Evolutionary conservation across 2,113 vertebrate species (phyloP).

Genomic region (Pithys albifrons): DNA sequence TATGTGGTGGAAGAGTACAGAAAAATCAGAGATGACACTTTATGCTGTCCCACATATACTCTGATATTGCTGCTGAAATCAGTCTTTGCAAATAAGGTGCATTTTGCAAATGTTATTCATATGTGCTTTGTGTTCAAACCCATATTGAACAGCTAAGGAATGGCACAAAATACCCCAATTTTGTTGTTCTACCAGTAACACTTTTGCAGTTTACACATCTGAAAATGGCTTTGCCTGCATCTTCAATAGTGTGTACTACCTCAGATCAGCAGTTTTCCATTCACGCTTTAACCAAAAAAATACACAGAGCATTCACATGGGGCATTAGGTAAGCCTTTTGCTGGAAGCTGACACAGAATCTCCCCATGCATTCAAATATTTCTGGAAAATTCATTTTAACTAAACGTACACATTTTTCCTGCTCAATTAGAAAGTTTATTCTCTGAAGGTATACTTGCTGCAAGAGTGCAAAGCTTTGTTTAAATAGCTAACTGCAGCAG

Average conservation of each 20-base stretch:
- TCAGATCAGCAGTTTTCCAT: slow-evolving; percentile 47
- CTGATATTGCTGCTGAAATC: not conserved
- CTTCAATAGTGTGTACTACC: not conserved
- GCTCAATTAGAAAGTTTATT: not conserved
- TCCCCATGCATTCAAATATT: not conserved
- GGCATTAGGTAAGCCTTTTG: slow-evolving; percentile 15
- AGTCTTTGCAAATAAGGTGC: not conserved
- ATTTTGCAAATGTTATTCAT: not conserved
- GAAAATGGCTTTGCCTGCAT: slow-evolving; percentile 7
- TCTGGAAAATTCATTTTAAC: slow-evolving; percentile 37
- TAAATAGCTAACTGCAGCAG: not conserved
- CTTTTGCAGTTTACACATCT: not conserved
- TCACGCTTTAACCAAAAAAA: slow-evolving; percentile 45
- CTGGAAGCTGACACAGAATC: slow-evolving; percentile 36
- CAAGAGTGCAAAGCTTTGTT: not conserved
- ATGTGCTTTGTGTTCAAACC: not conserved
- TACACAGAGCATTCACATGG: slow-evolving; percentile 1
- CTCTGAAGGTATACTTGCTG: not conserved
- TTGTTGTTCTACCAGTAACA: not conserved
- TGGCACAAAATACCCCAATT: not conserved
- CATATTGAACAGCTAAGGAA: not conserved
- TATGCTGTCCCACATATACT: not conserved
- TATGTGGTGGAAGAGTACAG: not conserved
- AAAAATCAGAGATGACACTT: not conserved
- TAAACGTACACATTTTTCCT: not conserved